These are phyloP conservation scores for Carettochelys insculpta DNA, from an alignment of 2,113 vertebrate species.

Conservation along the genomic window DNA sequence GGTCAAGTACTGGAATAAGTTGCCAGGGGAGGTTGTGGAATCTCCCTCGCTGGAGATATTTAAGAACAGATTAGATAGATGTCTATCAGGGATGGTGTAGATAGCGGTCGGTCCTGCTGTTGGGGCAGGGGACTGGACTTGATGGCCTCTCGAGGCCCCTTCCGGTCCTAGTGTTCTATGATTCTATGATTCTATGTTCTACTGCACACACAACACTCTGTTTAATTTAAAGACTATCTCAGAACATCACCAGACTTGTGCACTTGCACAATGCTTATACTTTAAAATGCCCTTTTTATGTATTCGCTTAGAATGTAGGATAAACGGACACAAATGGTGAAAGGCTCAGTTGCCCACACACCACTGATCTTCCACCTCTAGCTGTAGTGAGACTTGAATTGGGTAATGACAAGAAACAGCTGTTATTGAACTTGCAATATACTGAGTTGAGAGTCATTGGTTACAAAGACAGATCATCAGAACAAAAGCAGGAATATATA, in stretches of 20 bases:
- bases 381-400: conserved; percentile 16
- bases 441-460: background rate
- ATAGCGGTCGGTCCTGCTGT: too few species aligned
- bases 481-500: background rate
- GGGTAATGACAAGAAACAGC: conserved; percentile 47
- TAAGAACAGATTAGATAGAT: too few species aligned
- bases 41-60: too few species aligned
- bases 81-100: too few species aligned
- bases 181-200: too few species aligned
- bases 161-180: too few species aligned
- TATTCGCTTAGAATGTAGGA: background rate
- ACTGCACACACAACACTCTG: background rate
- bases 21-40: too few species aligned
- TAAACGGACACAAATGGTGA: conserved; percentile 33
- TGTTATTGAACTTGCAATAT: background rate
- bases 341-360: conserved; percentile 19
- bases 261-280: background rate
- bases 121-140: too few species aligned
- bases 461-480: background rate
- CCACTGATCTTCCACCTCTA: conserved; percentile 47
- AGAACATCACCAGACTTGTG: background rate
- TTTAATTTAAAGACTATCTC: background rate
- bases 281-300: too few species aligned
- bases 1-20: too few species aligned
- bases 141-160: too few species aligned